Percentiles rank a stretch among this genome's conserved stretches.
Evolutionary conservation across 2,113 vertebrate species (phyloP).

Genomic region (Sylvietta virens): DNA sequence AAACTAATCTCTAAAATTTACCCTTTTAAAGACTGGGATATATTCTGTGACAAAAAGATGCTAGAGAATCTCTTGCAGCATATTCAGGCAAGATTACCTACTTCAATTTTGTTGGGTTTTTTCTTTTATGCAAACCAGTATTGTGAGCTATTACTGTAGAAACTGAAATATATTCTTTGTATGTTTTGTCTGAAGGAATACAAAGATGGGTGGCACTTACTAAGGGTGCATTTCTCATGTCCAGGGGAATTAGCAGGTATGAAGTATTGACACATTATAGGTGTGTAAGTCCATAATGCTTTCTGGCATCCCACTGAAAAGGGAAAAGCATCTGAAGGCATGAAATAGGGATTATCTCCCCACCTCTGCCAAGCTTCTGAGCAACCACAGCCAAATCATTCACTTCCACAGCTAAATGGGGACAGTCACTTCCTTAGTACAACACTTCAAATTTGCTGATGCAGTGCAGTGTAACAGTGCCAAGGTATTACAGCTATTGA

Average conservation of each 20-base stretch:
- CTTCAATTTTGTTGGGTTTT: neutral
- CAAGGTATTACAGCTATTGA: neutral
- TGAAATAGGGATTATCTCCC: neutral
- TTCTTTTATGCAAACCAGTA: neutral
- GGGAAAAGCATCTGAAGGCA: neutral
- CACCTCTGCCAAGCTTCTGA: neutral
- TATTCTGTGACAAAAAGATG: neutral
- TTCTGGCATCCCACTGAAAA: neutral
- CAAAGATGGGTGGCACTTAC: neutral
- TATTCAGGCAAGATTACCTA: neutral
- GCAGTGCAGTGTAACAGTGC: neutral
- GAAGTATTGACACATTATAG: neutral
- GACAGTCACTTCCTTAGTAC: neutral
- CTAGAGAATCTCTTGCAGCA: neutral
- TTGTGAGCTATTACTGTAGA: neutral
- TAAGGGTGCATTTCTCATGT: neutral
- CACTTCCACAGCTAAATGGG: neutral
- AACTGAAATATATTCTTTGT: neutral
- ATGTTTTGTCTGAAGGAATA: neutral
- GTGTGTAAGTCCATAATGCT: neutral
- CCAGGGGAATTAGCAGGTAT: neutral
- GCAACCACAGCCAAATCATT: neutral
- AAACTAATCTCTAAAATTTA: neutral
- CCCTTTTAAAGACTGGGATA: neutral
- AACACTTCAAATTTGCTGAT: neutral